Evolutionary conservation across 2,797 vertebrate genomes (phyloP).

Genomic region (Melanogrammus aeglefinus): DNA sequence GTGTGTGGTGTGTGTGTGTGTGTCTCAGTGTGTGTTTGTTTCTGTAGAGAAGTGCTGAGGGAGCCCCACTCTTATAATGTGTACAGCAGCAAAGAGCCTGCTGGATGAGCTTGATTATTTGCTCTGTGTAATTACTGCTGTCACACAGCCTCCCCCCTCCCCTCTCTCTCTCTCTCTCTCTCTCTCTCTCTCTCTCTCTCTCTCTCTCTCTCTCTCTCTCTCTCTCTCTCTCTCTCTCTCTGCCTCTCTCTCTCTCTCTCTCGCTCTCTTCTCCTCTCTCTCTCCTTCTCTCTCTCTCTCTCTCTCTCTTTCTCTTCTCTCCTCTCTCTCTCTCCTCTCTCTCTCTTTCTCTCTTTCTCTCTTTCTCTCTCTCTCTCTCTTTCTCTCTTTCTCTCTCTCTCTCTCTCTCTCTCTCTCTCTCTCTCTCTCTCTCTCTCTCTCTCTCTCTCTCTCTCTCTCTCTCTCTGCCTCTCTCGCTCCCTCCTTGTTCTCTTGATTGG

Average conservation of each 20-base stretch:
- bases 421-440: constrained; percentile 10
- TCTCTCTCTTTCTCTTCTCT: background rate
- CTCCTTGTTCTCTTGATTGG: background rate
- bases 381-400: background rate
- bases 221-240: constrained; percentile 10
- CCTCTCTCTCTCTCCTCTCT: constrained; percentile 2
- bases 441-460: constrained; percentile 2
- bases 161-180: constrained; percentile 4
- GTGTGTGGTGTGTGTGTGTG: too few species aligned
- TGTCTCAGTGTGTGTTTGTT: background rate
- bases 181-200: background rate
- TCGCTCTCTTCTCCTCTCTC: background rate
- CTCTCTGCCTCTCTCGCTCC: background rate
- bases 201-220: constrained; percentile 1
- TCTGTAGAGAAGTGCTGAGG: background rate
- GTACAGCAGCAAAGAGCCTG: constrained; percentile 2
- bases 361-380: constrained; percentile 10
- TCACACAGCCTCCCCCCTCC: background rate
- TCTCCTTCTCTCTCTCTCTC: background rate
- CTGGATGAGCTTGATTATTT: constrained; percentile 28
- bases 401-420: constrained; percentile 1
- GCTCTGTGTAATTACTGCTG: constrained; percentile 15
- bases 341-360: too few species aligned
- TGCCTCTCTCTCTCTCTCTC: constrained; percentile 3
- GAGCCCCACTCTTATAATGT: background rate